A percentile compares a stretch with the other conserved stretches of the same genome.
Conservation (phyloP, 2,888 invertebrate genomes). For the Microdon myrmicae region DNA sequence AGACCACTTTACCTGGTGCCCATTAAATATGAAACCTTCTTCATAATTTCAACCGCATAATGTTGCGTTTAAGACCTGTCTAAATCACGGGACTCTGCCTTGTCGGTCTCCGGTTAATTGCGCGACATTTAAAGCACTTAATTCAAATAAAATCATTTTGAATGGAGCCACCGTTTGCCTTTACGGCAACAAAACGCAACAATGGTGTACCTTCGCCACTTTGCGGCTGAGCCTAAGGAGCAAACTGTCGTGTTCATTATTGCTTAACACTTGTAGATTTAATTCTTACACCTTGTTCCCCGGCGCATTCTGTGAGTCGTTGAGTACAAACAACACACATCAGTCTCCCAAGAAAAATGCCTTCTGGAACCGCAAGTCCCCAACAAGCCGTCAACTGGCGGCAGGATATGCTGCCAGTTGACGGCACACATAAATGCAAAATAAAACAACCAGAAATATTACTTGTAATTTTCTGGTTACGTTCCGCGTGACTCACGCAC, state of each 20-base stretch:
- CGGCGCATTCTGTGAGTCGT: conserved; percentile 36
- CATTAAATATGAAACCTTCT: no score
- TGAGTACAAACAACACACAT: conserved; percentile 15
- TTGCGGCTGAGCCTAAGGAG: no score
- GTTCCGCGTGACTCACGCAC: conserved; percentile 51
- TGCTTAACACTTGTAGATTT: conserved; percentile 51
- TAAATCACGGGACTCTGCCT: no score
- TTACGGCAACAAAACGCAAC: no score
- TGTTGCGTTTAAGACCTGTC: no score
- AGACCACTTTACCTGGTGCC: no score
- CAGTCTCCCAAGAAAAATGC: conserved; percentile 16
- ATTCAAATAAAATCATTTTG: no score
- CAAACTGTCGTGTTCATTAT: conserved; percentile 42
- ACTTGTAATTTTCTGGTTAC: conserved; percentile 42
- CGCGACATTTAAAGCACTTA: no score
- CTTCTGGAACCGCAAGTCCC: conserved; percentile 4
- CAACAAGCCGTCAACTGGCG: not conserved
- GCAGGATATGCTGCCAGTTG: not conserved
- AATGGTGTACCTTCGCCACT: no score
- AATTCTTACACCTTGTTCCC: conserved; percentile 49
- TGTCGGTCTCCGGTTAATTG: no score
- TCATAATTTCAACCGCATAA: no score
- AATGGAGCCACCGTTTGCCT: no score
- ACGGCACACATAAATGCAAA: not conserved
- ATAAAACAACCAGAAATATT: conserved; percentile 19